Base-by-base conservation (phyloP, 2,888 invertebrate genomes). In the Sycophila texana region DNA sequence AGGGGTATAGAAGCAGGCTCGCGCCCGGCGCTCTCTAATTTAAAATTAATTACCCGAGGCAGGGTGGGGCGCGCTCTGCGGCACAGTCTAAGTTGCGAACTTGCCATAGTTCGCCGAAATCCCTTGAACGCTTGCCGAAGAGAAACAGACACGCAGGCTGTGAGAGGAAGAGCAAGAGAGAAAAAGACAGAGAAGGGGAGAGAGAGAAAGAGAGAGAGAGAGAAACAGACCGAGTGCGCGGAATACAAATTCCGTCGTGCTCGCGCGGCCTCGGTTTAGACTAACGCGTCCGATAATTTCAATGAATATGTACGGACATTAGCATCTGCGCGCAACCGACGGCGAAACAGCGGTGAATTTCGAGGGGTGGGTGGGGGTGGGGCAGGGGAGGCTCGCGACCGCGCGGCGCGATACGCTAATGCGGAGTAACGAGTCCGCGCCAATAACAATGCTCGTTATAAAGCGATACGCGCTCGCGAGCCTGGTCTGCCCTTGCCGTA, bases 301-400 rank as follows among this genome's bases (percentile, higher is more conserved):
- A 76, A 80, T 80, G 80, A 80, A 80, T 76, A 76, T 80, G 76
- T 76, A 80, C 76, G 72, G 76, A 76, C 60, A 76, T 80, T 76
- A 80, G 68, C 72, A 67, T 75, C 71, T 80, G 72, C 67, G 68
- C 66, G 73, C 67, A 58, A 79, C 53, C 67, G 61, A 47, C 12
- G 22, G 66, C 20, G 49, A 55, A 39, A 39, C 39, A 39, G 39
- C 10, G 39, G 39, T 47, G 63, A 63, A 63, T 63, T 63, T 63
- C 10, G 10, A 2, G 66, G 47, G 47, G 47, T 18, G 16, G 22
- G 55, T 18, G 16, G 22, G 10, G 51, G 53, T 18, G 16, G 63
- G 0, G 39, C 2, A 0, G 53, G 60, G n/a, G 39, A 12, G 16
- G 12, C 30, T 1, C 51, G 51, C 30, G 39, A n/a, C 60, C 58